Evolutionary conservation across 2,888 invertebrate genomes (phyloP), one percentile per base, ranked within the genome.

Genomic region (Chaitophorus viminalis): DNA sequence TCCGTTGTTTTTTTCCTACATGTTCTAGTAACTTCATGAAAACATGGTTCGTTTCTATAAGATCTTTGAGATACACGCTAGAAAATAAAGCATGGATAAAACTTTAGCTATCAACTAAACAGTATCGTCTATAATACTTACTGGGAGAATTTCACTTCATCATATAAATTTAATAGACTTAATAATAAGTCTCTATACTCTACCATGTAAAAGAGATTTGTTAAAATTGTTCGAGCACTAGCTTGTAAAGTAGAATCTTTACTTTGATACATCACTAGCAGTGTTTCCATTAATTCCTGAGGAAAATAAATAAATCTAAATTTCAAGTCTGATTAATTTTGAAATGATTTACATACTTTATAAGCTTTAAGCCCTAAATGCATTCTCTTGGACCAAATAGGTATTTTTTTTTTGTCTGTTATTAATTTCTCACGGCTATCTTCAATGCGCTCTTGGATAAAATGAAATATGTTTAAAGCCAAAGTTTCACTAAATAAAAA

Each of bases 101-200:
- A 31, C 60, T 5, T 74, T 3, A 82, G 29, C 14, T 52, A 25
- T n/a, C 39, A 75, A 75, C 39, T 39, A 72, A 21, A 18, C 46
- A 68, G 68, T 46, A 17, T 68, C 25, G 33, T 36, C n/a, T 52
- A n/a, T 46, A 52, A 11, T 76, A 93, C 93, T 91, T 92, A 95
- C 96, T 95, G 94, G 89, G 98, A 96, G 94, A 97, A 95, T 92
- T 96, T 95, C 90, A 94, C 92, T 91, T 97, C 96, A 91, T 98
- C 95, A 92, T 95, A 99, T 90, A 94, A 87, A 83, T 90, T 90
- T 70, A 90, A 87, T 54, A 90, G 89, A 75, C 89, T 94, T 90
- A 95, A 93, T 90, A 98, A 92, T 90, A 97, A 94, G 92, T 99
- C 99, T 89, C 99, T 94, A 92, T 98, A 98, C 92, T 99, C 99